Evolutionary conservation across 2,113 vertebrate species (phyloP).

Genomic region (Dasyornis broadbenti): DNA sequence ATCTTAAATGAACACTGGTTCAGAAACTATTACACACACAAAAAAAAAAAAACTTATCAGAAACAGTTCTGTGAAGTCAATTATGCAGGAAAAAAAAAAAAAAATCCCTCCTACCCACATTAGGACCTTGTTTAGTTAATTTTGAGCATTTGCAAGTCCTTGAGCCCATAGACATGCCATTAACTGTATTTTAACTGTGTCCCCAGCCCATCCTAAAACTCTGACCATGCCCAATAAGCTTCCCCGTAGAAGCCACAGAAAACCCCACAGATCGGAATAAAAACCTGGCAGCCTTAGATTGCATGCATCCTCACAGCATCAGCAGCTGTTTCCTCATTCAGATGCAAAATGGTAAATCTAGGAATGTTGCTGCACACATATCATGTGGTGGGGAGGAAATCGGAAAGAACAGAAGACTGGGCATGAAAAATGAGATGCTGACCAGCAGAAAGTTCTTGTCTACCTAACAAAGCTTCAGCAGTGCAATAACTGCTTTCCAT

Average conservation of each 20-base stretch:
- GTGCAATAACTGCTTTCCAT: background rate
- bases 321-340: constrained; percentile 48
- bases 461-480: background rate
- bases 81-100: background rate
- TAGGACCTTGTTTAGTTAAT: background rate
- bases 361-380: background rate
- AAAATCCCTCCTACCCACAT: background rate
- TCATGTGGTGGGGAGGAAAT: background rate
- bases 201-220: background rate
- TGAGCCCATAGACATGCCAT: background rate
- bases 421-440: constrained; percentile 53
- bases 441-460: constrained; percentile 40
- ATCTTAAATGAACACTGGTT: background rate
- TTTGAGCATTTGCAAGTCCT: background rate
- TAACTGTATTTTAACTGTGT: background rate
- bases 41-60: background rate
- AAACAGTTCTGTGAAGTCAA: background rate
- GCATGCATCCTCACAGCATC: constrained; percentile 35
- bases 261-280: background rate
- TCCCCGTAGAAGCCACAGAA: constrained; percentile 1
- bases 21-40: background rate
- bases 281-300: constrained; percentile 27
- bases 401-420: constrained; percentile 1
- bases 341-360: constrained; percentile 59
- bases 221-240: background rate